Percentiles rank a stretch among this genome's conserved stretches.
Evolutionary conservation across 2,797 vertebrate genomes (phyloP).

Genomic region (Gouania willdenowi): DNA sequence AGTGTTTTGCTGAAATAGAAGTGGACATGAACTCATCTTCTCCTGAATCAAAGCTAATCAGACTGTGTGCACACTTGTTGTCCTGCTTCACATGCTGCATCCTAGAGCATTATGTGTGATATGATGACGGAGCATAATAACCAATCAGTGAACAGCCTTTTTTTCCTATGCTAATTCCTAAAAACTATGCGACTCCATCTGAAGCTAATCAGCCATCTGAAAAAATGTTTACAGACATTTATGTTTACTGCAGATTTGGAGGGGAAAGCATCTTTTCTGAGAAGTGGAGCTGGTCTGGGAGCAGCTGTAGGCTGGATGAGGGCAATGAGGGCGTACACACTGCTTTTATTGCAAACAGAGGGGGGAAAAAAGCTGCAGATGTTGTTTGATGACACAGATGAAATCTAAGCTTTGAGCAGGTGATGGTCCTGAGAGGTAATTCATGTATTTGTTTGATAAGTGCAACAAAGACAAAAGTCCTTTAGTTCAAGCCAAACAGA

Average conservation of each 20-base stretch:
- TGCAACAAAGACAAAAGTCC: constrained; percentile 4
- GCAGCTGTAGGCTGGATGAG: constrained; percentile 34
- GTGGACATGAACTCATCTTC: constrained; percentile 11
- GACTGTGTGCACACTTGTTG: constrained; percentile 16
- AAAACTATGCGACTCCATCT: constrained; percentile 11
- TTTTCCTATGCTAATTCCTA: constrained; percentile 41
- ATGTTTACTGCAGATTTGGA: constrained; percentile 12
- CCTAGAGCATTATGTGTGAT: background rate
- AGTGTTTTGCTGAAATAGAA: background rate
- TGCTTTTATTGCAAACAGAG: constrained; percentile 40
- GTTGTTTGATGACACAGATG: constrained; percentile 42
- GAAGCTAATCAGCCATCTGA: constrained; percentile 33
- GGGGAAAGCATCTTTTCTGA: constrained; percentile 19
- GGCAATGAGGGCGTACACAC: constrained; percentile 10
- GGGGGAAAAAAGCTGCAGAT: constrained; percentile 18
- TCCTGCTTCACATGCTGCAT: background rate
- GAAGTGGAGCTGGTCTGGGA: constrained; percentile 30
- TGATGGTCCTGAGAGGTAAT: background rate
- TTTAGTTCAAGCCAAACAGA: constrained; percentile 10
- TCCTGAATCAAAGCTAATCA: constrained; percentile 7
- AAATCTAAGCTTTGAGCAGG: constrained; percentile 10
- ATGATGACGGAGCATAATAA: constrained; percentile 16
- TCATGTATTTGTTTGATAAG: constrained; percentile 5
- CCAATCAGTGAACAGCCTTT: constrained; percentile 15
- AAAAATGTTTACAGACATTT: constrained; percentile 34